phyloP scores from a whole-genome alignment of 2,113 vertebrate species.

The Felis catus region F.catus_Fca126_mat1.0 CM031416.1:134917501-134918000 shows the following conservation, averaged over 20 bases:
- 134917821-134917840: neutral
- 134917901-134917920: too few relatives aligned
- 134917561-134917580: neutral
- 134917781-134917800: neutral
- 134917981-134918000: too few relatives aligned
- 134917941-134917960: too few relatives aligned
- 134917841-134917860: too few relatives aligned
- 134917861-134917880: too few relatives aligned
- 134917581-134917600: neutral
- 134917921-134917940: too few relatives aligned
- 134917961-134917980: too few relatives aligned
- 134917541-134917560: neutral
- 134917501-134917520: neutral
- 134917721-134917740: neutral
- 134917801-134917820: neutral
- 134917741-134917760: too few relatives aligned
- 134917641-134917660: neutral
- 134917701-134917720: neutral
- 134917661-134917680: neutral
- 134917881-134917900: too few relatives aligned
- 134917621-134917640: neutral
- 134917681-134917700: neutral
- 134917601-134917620: neutral
- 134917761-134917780: neutral
- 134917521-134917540: neutral